Conservation (phyloP, 1,140 invertebrate genomes). For the Drosophila cardini region DNA sequence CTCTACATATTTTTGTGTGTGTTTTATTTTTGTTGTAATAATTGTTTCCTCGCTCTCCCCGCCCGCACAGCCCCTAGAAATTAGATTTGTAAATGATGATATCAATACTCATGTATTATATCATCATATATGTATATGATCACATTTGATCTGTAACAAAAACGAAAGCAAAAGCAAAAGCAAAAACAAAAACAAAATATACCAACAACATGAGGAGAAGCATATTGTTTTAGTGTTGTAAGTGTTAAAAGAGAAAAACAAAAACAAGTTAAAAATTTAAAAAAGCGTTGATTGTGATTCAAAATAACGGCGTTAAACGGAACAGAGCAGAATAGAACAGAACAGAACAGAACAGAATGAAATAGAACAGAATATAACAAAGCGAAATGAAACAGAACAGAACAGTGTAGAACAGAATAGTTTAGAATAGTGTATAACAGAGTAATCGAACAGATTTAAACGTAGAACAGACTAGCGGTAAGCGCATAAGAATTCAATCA, state of each 20-base stretch:
- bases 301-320: slow-evolving; percentile 49
- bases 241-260: slow-evolving; percentile 54
- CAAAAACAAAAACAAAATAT: neutral
- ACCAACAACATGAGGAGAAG: slow-evolving; percentile 2
- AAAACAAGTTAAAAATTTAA: neutral
- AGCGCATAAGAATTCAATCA: slow-evolving; percentile 56
- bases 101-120: neutral
- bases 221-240: slow-evolving; percentile 59
- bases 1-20: slow-evolving; percentile 43
- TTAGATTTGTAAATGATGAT: slow-evolving; percentile 42
- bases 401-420: slow-evolving; percentile 28
- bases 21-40: slow-evolving; percentile 27
- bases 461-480: slow-evolving; percentile 45
- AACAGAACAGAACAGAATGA: slow-evolving; percentile 36
- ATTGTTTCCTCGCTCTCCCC: slow-evolving; percentile 6
- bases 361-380: slow-evolving; percentile 19
- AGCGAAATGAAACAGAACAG: slow-evolving; percentile 40
- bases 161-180: no score
- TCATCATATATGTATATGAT: slow-evolving; percentile 11
- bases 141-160: neutral
- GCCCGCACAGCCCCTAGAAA: slow-evolving; percentile 27
- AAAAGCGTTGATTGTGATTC: slow-evolving; percentile 81
- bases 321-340: slow-evolving; percentile 34
- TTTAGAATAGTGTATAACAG: slow-evolving; percentile 31
- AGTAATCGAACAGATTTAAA: slow-evolving; percentile 13